Percentiles rank a stretch among this genome's conserved stretches.
phyloP scores from a whole-genome alignment of 2,888 invertebrate species.

The Drosophila neutralis region DNA sequence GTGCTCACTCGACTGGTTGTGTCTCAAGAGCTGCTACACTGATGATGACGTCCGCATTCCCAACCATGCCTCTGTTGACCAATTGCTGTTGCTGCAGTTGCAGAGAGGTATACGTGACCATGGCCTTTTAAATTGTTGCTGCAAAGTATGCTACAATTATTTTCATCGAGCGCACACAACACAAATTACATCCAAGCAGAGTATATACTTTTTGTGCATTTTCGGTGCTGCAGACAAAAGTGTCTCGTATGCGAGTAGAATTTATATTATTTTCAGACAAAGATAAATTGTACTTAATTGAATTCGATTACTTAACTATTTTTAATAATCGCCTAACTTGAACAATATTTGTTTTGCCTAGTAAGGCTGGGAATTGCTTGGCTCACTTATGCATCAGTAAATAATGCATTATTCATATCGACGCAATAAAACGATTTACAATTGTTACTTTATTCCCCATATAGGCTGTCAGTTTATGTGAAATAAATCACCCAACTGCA shows the following conservation, averaged over 20 bases:
- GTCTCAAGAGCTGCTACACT: conserved; percentile 66
- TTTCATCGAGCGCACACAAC: conserved; percentile 63
- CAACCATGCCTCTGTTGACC: conserved; percentile 31
- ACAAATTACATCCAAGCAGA: conserved; percentile 26
- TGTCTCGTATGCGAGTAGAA: neutral
- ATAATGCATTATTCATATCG: neutral
- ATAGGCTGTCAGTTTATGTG: neutral
- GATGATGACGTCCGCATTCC: conserved; percentile 25
- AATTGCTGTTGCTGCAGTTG: conserved; percentile 3
- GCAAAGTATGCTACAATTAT: conserved; percentile 78
- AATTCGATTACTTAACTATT: neutral
- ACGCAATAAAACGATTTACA: neutral
- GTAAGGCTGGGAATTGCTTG: neutral
- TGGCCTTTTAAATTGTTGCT: conserved; percentile 66
- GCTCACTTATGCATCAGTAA: neutral
- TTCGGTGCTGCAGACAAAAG: conserved; percentile 52
- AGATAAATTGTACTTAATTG: neutral
- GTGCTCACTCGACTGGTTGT: conserved; percentile 51
- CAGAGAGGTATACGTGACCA: conserved; percentile 55
- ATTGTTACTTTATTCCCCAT: neutral
- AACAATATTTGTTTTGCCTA: neutral
- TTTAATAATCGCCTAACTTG: fast-evolving
- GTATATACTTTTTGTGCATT: conserved; percentile 16
- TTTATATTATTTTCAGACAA: too few species aligned
- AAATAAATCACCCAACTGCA: neutral